Base-by-base conservation (phyloP, 1,140 invertebrate genomes). In the Megalonaias nervosa region DNA sequence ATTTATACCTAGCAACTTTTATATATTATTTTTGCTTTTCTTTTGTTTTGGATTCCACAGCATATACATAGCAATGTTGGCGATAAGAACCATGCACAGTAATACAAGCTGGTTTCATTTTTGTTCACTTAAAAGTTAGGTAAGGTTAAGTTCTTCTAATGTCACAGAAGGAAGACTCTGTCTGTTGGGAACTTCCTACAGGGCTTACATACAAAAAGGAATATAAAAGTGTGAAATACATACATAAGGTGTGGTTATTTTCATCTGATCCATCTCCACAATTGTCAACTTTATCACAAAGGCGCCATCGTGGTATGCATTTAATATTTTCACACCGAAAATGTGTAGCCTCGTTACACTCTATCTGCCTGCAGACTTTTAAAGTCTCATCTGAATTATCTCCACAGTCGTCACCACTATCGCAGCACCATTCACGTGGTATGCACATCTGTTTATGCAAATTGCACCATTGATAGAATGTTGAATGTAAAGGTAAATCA, bases 241-340 rank as follows among this genome's bases (percentile, higher is more conserved):
- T 76, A 86, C 83, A 86, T 4, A 83, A 23, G 55, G 80, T 70
- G n/a, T 79, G 72, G 26, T 81, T 77, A 64, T 84, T 75, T 91
- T 99, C 97, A 90, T 99, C 97, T 0, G 95, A 96, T 59, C 93
- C 94, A 88, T 98, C 97, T 15, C 95, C 95, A 87, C 97, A 98
- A 89, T 99, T 87, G 89, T 98, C 96, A 3, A 95, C 91, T 13
- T 95, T 94, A 89, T 98, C 95, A 89, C 97, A 97, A 12, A 95
- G 89, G 79, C 95, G 94, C 85, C 95, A 97, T 84, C 94, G 93
- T 0, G 95, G 94, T 64, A 98, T 95, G 85, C 97, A 99, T 72
- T 95, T 94, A 68, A 84, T 79, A 71, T 89, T 88, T 64, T 86
- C 73, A 77, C 88, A 90, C 57, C 84, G 80, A 80, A 88, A 90